Evolutionary conservation across 2,113 vertebrate species (phyloP).

Genomic region (Tympanuchus pallidicinctus): DNA sequence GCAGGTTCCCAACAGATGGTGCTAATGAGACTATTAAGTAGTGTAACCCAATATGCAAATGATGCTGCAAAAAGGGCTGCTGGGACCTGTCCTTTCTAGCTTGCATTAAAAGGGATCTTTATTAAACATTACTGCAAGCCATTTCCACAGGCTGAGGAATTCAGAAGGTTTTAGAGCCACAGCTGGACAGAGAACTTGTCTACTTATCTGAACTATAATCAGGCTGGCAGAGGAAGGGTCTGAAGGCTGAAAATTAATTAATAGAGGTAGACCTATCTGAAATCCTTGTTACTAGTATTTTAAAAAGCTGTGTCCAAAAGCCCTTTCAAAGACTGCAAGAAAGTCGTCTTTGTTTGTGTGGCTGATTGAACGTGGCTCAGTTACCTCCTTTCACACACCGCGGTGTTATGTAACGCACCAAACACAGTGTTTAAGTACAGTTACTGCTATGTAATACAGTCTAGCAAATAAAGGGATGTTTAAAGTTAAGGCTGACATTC

Average conservation of each 20-base stretch:
- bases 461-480: slow-evolving; percentile 71
- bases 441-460: slow-evolving; percentile 62
- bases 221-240: background rate
- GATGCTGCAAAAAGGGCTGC: background rate
- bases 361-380: slow-evolving; percentile 52
- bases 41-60: slow-evolving; percentile 59
- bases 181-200: background rate
- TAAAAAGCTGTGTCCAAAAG: slow-evolving; percentile 63
- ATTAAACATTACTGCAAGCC: background rate
- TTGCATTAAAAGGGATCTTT: slow-evolving; percentile 7
- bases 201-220: slow-evolving; percentile 23
- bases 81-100: slow-evolving; percentile 6
- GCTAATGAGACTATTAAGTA: slow-evolving; percentile 63
- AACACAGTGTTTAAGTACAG: slow-evolving; percentile 67
- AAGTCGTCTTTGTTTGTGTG: slow-evolving; percentile 73
- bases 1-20: slow-evolving; percentile 57
- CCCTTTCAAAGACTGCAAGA: slow-evolving; percentile 71
- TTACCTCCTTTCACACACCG: slow-evolving; percentile 63
- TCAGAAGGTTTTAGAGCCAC: background rate
- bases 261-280: slow-evolving; percentile 47
- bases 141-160: background rate
- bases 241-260: background rate
- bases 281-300: slow-evolving; percentile 51
- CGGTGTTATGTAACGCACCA: slow-evolving; percentile 57
- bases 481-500: slow-evolving; percentile 68